Percentiles rank a stretch among this genome's conserved stretches.
These are phyloP conservation scores for Cheilosia scutellata DNA, from an alignment of 2,888 invertebrate genomes.

Conservation along the genomic window DNA sequence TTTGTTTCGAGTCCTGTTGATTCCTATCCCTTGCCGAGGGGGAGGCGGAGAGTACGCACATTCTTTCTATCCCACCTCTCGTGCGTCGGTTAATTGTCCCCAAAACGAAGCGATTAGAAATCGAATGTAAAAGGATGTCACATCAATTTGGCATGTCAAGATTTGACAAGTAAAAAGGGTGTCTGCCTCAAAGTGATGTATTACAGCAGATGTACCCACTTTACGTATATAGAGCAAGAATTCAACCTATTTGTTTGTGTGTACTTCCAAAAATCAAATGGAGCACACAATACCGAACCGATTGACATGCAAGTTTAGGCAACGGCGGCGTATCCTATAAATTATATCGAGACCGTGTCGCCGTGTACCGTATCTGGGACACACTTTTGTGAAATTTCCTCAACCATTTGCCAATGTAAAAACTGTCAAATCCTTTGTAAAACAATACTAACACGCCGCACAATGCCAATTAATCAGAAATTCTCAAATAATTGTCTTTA, in stretches of 20 bases:
- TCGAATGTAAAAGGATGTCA: slow-evolving; percentile 81
- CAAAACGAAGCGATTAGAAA: slow-evolving; percentile 74
- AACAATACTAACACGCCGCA: slow-evolving; percentile 74
- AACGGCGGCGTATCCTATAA: slow-evolving; percentile 59
- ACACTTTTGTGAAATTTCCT: slow-evolving; percentile 71
- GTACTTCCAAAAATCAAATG: slow-evolving; percentile 38
- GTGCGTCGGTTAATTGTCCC: slow-evolving; percentile 56
- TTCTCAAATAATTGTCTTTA: slow-evolving; percentile 72
- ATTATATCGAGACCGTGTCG: slow-evolving; percentile 60
- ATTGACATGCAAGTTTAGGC: slow-evolving; percentile 69
- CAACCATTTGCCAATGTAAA: slow-evolving; percentile 75
- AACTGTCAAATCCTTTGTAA: slow-evolving; percentile 75
- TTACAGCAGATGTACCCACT: slow-evolving; percentile 57
- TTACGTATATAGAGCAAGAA: slow-evolving; percentile 27
- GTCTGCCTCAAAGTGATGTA: slow-evolving; percentile 51
- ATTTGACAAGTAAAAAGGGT: slow-evolving; percentile 81
- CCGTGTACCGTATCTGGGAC: slow-evolving; percentile 57
- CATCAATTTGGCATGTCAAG: slow-evolving; percentile 80
- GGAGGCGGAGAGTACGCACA: neutral
- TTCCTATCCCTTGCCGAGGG: neutral
- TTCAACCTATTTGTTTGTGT: slow-evolving; percentile 33
- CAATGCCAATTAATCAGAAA: slow-evolving; percentile 75
- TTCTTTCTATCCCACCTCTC: slow-evolving; percentile 36
- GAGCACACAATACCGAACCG: slow-evolving; percentile 40
- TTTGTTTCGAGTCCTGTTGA: slow-evolving; percentile 69